Evolutionary conservation across 2,113 vertebrate species (phyloP).

Genomic region (Mustela nigripes): DNA sequence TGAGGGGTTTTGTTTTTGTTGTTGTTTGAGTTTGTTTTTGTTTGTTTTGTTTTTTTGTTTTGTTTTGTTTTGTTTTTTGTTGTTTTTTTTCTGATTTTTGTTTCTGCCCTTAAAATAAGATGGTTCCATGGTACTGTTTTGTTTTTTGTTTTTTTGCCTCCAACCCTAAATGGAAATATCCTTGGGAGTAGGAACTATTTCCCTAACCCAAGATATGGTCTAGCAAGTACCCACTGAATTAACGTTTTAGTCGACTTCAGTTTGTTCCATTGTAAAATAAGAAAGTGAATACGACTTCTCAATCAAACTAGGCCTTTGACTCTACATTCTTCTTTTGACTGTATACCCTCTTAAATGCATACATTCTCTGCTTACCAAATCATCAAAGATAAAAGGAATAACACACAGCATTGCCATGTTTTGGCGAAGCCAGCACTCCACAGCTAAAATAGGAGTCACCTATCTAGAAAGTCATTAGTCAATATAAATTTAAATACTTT

Average conservation of each 20-base stretch:
- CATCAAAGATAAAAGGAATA: conserved; percentile 23
- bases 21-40: background rate
- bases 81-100: background rate
- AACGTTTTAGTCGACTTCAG: conserved; percentile 12
- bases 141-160: background rate
- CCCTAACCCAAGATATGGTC: background rate
- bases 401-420: background rate
- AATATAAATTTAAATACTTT: background rate
- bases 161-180: conserved; percentile 13
- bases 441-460: background rate
- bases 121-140: too few relatives aligned
- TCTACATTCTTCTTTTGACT: background rate
- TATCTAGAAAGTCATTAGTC: conserved; percentile 34
- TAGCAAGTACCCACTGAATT: background rate
- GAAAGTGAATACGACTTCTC: background rate
- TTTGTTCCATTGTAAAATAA: conserved; percentile 45
- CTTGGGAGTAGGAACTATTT: background rate
- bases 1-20: background rate
- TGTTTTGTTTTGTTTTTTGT: background rate
- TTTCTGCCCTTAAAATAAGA: too few relatives aligned
- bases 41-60: background rate
- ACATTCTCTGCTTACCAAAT: conserved; percentile 46
- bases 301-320: conserved; percentile 16
- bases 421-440: background rate
- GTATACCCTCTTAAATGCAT: background rate